These are phyloP conservation scores for Hormiphora californensis DNA, from an alignment of 37 sponge, comb jelly and placozoan genomes.

Conservation along the genomic window DNA sequence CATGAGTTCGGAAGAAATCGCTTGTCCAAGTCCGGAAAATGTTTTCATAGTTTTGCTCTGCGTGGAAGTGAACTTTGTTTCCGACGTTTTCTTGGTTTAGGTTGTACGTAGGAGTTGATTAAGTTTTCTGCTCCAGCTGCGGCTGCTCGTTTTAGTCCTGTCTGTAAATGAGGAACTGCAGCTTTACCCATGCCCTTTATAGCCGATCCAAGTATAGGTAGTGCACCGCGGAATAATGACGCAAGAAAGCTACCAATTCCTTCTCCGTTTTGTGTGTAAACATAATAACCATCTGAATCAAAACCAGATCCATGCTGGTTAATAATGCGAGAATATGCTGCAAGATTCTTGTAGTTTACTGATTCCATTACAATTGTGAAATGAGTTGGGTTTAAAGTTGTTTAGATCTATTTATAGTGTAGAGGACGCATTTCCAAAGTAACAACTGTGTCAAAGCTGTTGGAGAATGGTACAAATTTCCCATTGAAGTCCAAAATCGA, in stretches of 20 bases:
- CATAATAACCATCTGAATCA: slow-evolving; percentile 35
- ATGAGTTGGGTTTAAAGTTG: neutral
- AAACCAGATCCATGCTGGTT: slow-evolving; percentile 12
- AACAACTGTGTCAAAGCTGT: neutral
- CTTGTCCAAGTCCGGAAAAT: neutral
- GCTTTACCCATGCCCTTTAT: neutral
- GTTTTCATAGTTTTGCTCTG: neutral
- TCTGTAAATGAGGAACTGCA: neutral
- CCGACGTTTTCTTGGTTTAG: neutral
- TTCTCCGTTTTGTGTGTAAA: neutral
- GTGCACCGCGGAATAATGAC: neutral
- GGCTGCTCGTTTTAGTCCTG: neutral
- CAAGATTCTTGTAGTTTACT: neutral
- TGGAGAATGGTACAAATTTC: neutral
- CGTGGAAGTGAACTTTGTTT: neutral
- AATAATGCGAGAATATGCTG: neutral
- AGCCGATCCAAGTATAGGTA: neutral
- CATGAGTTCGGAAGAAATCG: neutral
- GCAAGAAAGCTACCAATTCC: neutral
- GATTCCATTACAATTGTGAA: neutral
- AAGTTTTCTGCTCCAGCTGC: neutral
- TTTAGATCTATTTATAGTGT: neutral
- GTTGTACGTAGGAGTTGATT: neutral
- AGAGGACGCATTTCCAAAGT: neutral
- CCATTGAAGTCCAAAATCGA: neutral